Percentiles rank a stretch among this genome's conserved stretches.
phyloP scores from a whole-genome alignment of 2,888 invertebrate genomes.

The Polia nebulosa region DNA sequence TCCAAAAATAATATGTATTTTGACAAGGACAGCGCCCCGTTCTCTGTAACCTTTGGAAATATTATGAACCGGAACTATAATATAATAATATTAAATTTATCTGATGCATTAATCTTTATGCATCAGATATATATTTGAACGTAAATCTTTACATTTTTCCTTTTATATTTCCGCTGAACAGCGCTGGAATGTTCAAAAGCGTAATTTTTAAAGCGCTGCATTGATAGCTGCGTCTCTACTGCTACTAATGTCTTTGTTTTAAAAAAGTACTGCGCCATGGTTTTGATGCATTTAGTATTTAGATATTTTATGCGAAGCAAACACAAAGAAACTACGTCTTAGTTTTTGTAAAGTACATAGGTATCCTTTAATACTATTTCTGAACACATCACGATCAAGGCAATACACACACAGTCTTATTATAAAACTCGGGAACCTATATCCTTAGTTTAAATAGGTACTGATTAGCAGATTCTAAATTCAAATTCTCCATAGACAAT shows the following conservation, averaged over 20 bases:
- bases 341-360: not conserved
- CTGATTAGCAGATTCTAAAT: too few species aligned
- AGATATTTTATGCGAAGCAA: not conserved
- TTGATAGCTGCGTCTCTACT: not conserved
- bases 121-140: too few species aligned
- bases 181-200: not conserved
- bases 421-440: too few species aligned
- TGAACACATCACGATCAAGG: too few species aligned
- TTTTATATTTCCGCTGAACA: conserved; percentile 11
- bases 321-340: not conserved
- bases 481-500: too few species aligned
- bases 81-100: conserved; percentile 39
- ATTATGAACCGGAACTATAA: conserved; percentile 47
- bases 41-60: conserved; percentile 53
- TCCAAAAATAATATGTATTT: conserved; percentile 54
- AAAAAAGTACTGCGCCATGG: not conserved
- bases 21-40: conserved; percentile 53
- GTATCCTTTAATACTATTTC: too few species aligned
- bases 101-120: conserved; percentile 33
- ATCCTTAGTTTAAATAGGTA: too few species aligned
- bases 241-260: not conserved
- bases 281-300: conserved; percentile 9
- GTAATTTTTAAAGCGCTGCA: not conserved
- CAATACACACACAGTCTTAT: too few species aligned
- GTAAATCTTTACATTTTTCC: conserved; percentile 22